Evolutionary conservation across 2,797 vertebrate species (phyloP).

Genomic region (Helarctos malayanus): DNA sequence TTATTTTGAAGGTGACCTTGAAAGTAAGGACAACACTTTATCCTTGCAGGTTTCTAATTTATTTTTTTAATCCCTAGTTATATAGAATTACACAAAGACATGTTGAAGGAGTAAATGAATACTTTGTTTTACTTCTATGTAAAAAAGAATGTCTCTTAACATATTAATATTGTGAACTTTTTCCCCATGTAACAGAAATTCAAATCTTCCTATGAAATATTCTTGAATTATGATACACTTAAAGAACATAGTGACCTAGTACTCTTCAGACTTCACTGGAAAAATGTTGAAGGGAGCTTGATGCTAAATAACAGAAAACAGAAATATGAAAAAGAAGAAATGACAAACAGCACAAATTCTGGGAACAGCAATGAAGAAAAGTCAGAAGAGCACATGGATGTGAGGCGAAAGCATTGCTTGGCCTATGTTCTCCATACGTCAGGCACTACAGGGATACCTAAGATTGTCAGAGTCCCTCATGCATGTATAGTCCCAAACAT

Average conservation of each 20-base stretch:
- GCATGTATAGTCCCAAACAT: slow-evolving; percentile 96
- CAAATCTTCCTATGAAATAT: slow-evolving; percentile 84
- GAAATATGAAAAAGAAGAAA: slow-evolving; percentile 50
- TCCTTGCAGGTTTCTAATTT: not conserved
- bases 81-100: not conserved
- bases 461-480: slow-evolving; percentile 96
- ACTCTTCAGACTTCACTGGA: slow-evolving; percentile 87
- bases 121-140: not conserved
- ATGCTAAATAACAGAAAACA: slow-evolving; percentile 23
- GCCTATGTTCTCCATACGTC: slow-evolving; percentile 97
- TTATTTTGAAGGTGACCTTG: slow-evolving; percentile 52
- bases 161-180: slow-evolving; percentile 47
- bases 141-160: slow-evolving; percentile 50
- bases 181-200: slow-evolving; percentile 90
- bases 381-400: slow-evolving; percentile 58
- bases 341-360: not conserved
- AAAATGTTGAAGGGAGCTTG: slow-evolving; percentile 57
- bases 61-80: slow-evolving; percentile 7
- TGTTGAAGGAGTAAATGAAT: not conserved
- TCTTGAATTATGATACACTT: slow-evolving; percentile 84
- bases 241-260: slow-evolving; percentile 90
- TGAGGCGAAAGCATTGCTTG: slow-evolving; percentile 83
- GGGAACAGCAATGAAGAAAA: not conserved
- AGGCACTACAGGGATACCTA: slow-evolving; percentile 96
- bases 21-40: slow-evolving; percentile 27